Evolutionary conservation across 2,113 vertebrate genomes (phyloP).

Genomic region (Ginglymostoma cirratum): DNA sequence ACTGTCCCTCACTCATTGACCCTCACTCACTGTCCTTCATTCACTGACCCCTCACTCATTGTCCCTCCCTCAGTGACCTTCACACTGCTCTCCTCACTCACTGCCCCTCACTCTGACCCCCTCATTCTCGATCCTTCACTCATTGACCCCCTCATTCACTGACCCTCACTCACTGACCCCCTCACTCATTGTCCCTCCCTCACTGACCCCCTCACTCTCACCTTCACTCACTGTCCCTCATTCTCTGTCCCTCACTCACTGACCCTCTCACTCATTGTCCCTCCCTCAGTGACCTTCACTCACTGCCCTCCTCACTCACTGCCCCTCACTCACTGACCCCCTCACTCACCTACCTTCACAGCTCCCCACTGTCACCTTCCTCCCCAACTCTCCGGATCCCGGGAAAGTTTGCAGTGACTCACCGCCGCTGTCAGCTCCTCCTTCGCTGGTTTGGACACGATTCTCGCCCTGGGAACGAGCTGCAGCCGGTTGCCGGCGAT

Average conservation of each 20-base stretch:
- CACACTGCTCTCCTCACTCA: not conserved
- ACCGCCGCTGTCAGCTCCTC: constrained; percentile 37
- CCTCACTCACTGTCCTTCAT: not conserved
- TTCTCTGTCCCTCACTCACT: not conserved
- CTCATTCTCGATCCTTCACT: not conserved
- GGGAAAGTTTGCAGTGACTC: constrained; percentile 41
- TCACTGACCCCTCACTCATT: not conserved
- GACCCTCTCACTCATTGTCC: not conserved
- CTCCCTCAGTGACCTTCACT: no score
- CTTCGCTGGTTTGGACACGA: constrained; percentile 41
- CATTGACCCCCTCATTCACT: not conserved
- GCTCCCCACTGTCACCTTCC: not conserved
- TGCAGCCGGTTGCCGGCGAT: not conserved
- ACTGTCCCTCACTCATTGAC: not conserved
- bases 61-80: not conserved
- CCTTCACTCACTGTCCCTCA: not conserved
- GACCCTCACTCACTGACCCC: not conserved
- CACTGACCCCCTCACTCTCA: not conserved
- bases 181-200: not conserved
- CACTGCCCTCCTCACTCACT: not conserved
- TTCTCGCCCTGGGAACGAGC: not conserved
- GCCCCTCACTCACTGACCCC: not conserved
- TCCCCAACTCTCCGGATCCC: not conserved
- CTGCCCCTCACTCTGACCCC: not conserved
- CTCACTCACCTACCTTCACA: no score